phyloP scores from a whole-genome alignment of 2,797 vertebrate genomes.

The Phoebastria nigripes region DNA sequence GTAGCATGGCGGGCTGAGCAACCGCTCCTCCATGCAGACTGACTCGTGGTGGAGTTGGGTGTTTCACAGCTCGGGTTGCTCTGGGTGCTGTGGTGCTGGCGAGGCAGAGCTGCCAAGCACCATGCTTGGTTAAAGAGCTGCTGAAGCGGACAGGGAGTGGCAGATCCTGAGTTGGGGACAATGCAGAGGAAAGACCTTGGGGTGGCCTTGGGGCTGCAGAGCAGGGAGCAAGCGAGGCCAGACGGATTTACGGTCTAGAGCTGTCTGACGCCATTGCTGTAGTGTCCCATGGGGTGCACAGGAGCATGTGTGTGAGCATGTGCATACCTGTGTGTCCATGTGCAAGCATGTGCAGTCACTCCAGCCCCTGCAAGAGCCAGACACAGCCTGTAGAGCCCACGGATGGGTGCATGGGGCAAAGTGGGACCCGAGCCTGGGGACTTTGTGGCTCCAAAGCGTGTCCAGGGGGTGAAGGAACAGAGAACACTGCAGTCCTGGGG shows the following conservation, averaged over 20 bases:
- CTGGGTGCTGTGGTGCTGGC: background rate
- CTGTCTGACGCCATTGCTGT: rapidly evolving
- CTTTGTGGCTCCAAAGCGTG: rapidly evolving
- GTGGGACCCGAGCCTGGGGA: rapidly evolving
- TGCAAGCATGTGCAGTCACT: background rate
- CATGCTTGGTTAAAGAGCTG: background rate
- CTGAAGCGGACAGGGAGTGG: background rate
- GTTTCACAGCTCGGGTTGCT: background rate
- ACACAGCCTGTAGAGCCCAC: background rate
- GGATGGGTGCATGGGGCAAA: rapidly evolving
- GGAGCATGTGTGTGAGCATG: rapidly evolving
- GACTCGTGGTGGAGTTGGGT: rapidly evolving
- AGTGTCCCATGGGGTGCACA: background rate
- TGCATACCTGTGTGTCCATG: background rate
- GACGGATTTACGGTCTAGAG: background rate
- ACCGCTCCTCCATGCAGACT: rapidly evolving
- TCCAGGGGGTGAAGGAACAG: background rate
- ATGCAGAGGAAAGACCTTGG: background rate
- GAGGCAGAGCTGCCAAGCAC: background rate
- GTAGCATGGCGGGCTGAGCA: background rate
- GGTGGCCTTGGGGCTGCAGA: background rate
- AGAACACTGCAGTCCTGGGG: background rate
- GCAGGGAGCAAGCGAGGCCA: rapidly evolving
- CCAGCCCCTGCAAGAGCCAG: background rate
- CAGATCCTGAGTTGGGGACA: rapidly evolving